Conservation (phyloP, 2,113 vertebrate genomes). For the Mormyrus lacerda region DNA sequence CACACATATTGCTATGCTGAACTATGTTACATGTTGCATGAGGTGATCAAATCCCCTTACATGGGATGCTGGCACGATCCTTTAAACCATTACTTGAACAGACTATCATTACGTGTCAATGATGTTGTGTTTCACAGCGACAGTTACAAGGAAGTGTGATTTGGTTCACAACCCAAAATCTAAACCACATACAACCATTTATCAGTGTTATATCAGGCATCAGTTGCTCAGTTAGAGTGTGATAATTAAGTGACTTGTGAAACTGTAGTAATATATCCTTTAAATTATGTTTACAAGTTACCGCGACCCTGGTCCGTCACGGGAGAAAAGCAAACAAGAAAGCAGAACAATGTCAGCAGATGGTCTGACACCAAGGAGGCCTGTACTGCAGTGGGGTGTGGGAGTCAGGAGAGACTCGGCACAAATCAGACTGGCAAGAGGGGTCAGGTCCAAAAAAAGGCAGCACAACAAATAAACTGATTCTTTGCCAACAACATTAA, state of each 20-base stretch:
- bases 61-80: neutral
- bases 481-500: neutral
- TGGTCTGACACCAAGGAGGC: neutral
- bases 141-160: neutral
- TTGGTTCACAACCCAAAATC: neutral
- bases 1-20: neutral
- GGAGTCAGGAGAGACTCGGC: neutral
- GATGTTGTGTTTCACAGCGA: neutral
- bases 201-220: neutral
- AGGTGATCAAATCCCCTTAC: neutral
- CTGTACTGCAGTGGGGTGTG: neutral
- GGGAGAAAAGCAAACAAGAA: neutral
- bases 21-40: neutral
- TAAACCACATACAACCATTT: neutral
- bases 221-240: neutral
- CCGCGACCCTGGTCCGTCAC: neutral
- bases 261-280: neutral
- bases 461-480: neutral
- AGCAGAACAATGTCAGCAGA: neutral
- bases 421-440: neutral
- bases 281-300: conserved; percentile 5
- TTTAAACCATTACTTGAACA: neutral
- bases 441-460: neutral
- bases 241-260: neutral
- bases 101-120: neutral